Percentiles rank a stretch among this genome's conserved stretches.
phyloP scores from a whole-genome alignment of 2,113 vertebrate genomes.

The Chunga burmeisteri region DNA sequence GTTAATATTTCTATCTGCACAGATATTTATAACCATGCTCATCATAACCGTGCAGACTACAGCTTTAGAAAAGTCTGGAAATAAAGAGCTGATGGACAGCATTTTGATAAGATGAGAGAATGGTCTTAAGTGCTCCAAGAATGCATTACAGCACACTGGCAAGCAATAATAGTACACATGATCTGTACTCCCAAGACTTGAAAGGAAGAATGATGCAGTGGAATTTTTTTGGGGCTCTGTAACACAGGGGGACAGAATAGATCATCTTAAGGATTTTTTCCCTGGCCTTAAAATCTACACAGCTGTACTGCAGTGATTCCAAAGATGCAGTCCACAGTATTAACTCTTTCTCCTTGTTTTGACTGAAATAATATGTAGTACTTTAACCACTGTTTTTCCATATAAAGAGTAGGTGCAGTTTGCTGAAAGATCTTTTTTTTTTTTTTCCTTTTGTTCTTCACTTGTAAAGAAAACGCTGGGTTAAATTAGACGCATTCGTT shows the following conservation, averaged over 20 bases:
- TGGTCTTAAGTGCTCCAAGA: slow-evolving; percentile 8
- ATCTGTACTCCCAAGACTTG: background rate
- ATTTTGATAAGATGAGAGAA: background rate
- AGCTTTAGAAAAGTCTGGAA: background rate
- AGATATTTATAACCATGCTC: background rate
- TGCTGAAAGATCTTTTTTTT: background rate
- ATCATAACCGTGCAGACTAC: background rate
- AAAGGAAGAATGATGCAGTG: background rate
- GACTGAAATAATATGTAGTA: background rate
- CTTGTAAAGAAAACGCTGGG: background rate
- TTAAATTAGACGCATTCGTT: background rate
- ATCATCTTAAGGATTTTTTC: background rate
- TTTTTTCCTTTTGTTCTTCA: background rate
- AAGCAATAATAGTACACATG: background rate
- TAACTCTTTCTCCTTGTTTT: background rate
- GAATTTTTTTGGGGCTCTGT: background rate
- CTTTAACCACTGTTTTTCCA: background rate
- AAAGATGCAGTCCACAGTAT: background rate
- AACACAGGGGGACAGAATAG: background rate
- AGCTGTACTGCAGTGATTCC: background rate
- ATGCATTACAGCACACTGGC: background rate
- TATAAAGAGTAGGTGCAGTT: background rate
- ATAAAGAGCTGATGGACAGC: background rate
- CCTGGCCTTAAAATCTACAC: background rate
- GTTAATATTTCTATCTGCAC: background rate